Base-by-base conservation (phyloP, 92 coral and sea anemone genomes). In the Hydrozoanthus gracilis region DNA sequence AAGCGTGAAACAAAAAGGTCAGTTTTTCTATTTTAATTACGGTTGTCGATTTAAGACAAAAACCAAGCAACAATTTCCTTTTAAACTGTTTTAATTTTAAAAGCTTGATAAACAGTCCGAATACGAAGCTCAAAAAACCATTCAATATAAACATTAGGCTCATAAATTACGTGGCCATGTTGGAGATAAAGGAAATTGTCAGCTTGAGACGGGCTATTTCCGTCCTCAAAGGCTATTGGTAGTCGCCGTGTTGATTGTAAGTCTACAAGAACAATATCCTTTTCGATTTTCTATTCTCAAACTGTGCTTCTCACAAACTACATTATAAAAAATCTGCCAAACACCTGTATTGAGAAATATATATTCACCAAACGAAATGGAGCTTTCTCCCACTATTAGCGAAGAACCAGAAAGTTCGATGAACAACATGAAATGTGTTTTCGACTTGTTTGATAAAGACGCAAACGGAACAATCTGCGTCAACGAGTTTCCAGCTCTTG, bases 391-490 rank as follows among this genome's bases (percentile, higher is more conserved):
- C 15, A 66, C 55, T 56, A 70, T 79, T 6, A 46, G 61, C 49
- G 62, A 71, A 11, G 79, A 16, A 15, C 15, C 78, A 58, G 87
- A 88, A 20, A 20, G 12, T 7, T 51, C 60, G 10, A 9, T 17
- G 11, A 51, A 35, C 9, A 76, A 60, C 71, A 51, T 91, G 73
- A 51, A 87, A 39, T 73, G 65, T 72, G 94, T 93, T 39, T 94
- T 94, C 88, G 84, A 87, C 8, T 35, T 87, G 82, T 94, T 94
- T 54, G 95, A 92, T 73, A 80, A 83, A 68, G 88, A 94, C 69
- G 72, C 70, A 27, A 92, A 82, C 48, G 98, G 95, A 2, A 86
- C 89, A 75, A 92, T 94, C 66, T 83, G 86, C 14, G 82, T 83
- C 3, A 90, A 27, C 14, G 93, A 91, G 55, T 92, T 94, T 86